phyloP scores from a whole-genome alignment of 2,888 invertebrate species.

The Sminthurinus aureus region DNA sequence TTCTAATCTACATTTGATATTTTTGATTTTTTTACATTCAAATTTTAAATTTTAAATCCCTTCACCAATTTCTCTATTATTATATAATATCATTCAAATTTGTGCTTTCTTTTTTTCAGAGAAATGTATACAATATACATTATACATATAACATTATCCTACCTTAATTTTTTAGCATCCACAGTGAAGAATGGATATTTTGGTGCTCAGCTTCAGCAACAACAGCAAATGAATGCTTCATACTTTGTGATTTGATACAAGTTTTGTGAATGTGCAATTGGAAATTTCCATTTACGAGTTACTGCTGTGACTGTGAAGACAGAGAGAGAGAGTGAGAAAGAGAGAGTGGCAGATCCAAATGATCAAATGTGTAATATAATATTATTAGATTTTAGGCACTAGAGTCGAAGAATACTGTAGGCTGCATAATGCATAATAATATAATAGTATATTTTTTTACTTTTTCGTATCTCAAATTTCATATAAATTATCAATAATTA shows the following conservation, averaged over 20 bases:
- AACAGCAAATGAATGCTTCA: slow-evolving; percentile 18
- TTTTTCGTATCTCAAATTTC: background rate
- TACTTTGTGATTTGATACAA: background rate
- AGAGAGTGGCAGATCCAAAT: too few relatives aligned
- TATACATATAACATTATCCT: slow-evolving; percentile 6
- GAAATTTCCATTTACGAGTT: slow-evolving; percentile 9
- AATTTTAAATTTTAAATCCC: background rate
- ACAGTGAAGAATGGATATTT: background rate
- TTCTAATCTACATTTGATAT: too few relatives aligned
- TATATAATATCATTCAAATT: background rate
- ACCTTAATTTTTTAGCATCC: slow-evolving; percentile 20
- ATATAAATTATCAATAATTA: background rate
- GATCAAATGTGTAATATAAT: too few relatives aligned
- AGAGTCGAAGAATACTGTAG: background rate
- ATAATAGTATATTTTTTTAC: too few relatives aligned
- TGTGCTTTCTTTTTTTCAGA: background rate
- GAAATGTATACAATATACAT: background rate
- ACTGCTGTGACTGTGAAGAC: slow-evolving; percentile 25
- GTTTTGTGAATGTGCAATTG: slow-evolving; percentile 25
- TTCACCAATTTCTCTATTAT: background rate
- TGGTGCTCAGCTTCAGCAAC: slow-evolving; percentile 17
- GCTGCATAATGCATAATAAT: background rate
- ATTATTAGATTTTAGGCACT: too few relatives aligned
- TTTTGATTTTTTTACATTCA: background rate
- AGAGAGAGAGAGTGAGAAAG: background rate